Percentiles rank a stretch among this genome's conserved stretches.
phyloP scores from a whole-genome alignment of 2,113 vertebrate species.

The Maccullochella peelii region DNA sequence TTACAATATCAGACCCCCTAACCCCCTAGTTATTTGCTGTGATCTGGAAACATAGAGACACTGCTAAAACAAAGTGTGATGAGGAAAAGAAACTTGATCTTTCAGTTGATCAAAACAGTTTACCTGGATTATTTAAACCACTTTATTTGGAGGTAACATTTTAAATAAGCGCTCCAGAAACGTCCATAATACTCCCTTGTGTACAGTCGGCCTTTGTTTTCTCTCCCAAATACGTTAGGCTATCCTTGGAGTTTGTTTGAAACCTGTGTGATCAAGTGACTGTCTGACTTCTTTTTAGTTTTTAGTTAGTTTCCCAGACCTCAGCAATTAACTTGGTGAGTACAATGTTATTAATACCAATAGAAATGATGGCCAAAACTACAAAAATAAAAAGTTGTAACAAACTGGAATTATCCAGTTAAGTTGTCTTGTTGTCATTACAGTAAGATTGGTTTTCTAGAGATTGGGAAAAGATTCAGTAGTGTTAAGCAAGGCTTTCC shows the following conservation, averaged over 20 bases:
- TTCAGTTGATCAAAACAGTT: neutral
- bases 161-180: neutral
- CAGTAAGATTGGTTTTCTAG: conserved; percentile 4
- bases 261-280: conserved; percentile 2
- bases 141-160: neutral
- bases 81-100: neutral
- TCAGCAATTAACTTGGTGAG: conserved; percentile 23
- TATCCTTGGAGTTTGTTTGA: conserved; percentile 13
- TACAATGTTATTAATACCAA: neutral
- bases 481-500: conserved; percentile 36
- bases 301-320: conserved; percentile 26
- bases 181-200: neutral
- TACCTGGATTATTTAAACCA: neutral
- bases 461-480: conserved; percentile 19
- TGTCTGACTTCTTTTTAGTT: conserved; percentile 29
- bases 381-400: conserved; percentile 8
- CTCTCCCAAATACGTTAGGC: neutral
- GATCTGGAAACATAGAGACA: too few species aligned
- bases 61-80: neutral
- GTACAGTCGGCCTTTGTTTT: conserved; percentile 10
- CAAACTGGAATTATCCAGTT: conserved; percentile 1
- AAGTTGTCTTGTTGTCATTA: conserved; percentile 26
- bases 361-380: neutral
- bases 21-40: neutral
- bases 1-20: neutral